Evolutionary conservation across 2,113 vertebrate species (phyloP).

Genomic region (Aphelocoma coerulescens): DNA sequence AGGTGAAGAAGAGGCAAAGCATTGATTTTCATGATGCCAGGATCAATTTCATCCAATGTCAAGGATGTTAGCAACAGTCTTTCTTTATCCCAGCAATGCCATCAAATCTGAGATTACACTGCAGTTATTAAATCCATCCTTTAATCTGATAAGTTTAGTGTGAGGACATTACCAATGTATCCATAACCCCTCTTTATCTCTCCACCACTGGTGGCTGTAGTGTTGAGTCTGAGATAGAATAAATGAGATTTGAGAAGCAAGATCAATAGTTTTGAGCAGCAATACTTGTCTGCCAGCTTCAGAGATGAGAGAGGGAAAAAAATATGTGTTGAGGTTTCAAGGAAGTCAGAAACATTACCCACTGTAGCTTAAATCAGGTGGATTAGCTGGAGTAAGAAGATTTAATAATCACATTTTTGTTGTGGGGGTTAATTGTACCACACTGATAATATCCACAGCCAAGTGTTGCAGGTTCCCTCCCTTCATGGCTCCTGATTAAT

Average conservation of each 20-base stretch:
- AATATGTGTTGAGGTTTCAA: not conserved
- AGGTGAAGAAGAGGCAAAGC: not conserved
- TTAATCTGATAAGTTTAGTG: not conserved
- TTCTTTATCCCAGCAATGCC: not conserved
- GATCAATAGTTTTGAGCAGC: not conserved
- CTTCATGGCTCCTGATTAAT: not conserved
- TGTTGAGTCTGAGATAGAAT: not conserved
- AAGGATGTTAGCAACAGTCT: not conserved
- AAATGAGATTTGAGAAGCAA: not conserved
- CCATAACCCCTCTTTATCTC: not conserved
- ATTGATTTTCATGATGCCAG: not conserved
- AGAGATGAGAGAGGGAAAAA: not conserved
- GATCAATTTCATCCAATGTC: not conserved
- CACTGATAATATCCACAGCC: not conserved
- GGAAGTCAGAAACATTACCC: not conserved
- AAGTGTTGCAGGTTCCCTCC: not conserved
- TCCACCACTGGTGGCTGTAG: not conserved
- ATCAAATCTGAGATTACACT: not conserved
- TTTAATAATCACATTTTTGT: not conserved
- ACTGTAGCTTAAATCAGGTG: not conserved
- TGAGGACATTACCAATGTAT: not conserved
- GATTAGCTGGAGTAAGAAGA: not conserved
- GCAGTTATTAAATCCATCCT: not conserved
- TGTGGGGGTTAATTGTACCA: not conserved
- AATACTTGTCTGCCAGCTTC: not conserved